These are phyloP conservation scores for Lycia hirtaria DNA, from an alignment of 2,888 invertebrate genomes.

Conservation along the genomic window DNA sequence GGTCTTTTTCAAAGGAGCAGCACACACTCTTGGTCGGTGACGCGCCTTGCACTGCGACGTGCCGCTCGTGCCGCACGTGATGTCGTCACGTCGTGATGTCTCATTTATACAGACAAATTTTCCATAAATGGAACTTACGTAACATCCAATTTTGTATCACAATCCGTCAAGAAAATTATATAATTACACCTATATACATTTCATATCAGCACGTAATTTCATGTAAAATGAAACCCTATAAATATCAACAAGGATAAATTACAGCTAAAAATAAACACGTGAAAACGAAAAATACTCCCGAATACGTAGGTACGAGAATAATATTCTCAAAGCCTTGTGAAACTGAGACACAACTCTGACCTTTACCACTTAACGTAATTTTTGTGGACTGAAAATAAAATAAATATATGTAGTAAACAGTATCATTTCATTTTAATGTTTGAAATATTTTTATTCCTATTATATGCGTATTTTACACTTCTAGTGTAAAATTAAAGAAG, in stretches of 20 bases:
- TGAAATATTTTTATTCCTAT: background rate
- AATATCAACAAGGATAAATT: slow-evolving; percentile 1
- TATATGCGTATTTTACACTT: background rate
- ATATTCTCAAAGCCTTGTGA: slow-evolving; percentile 8
- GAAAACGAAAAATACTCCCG: background rate
- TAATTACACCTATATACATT: too few relatives aligned
- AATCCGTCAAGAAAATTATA: too few relatives aligned
- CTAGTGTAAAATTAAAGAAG: too few relatives aligned
- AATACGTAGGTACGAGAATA: background rate
- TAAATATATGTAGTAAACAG: background rate
- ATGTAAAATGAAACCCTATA: background rate
- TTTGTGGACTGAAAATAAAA: slow-evolving; percentile 16
- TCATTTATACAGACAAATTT: too few relatives aligned
- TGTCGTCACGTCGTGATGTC: too few relatives aligned
- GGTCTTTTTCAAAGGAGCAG: too few relatives aligned
- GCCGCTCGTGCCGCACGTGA: too few relatives aligned
- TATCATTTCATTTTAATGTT: background rate
- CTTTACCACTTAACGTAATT: slow-evolving; percentile 11
- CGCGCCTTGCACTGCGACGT: too few relatives aligned
- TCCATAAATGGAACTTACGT: too few relatives aligned
- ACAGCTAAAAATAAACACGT: background rate
- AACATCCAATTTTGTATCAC: too few relatives aligned
- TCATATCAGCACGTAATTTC: background rate
- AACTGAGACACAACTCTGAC: slow-evolving; percentile 18
- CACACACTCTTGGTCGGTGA: too few relatives aligned